Base-by-base conservation (phyloP, 1,140 invertebrate species). In the Cyphomyrmex costatus region DNA sequence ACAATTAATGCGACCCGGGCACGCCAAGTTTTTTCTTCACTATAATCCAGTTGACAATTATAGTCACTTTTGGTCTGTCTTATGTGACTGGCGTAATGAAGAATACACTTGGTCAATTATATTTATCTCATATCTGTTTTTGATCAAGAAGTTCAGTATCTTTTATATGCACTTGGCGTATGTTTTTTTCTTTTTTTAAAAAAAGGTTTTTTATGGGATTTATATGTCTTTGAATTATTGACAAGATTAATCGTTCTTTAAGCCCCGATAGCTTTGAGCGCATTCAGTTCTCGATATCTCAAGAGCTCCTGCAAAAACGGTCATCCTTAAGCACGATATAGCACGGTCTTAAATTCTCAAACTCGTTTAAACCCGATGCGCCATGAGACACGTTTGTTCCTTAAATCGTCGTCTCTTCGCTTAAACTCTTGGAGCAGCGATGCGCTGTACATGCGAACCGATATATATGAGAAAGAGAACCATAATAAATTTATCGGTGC, bases 321-420 rank as follows among this genome's bases (percentile, higher is more conserved):
- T 73, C 79, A 82, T 58, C 30, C 27, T 83, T 73, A 60, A 73
- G 7, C 36, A n/a, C 36, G 27, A 83, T 46, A 73, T 82, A 56
- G 24, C 16, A 19, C 27, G 24, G 42, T 21, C 60, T 65, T 85
- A 85, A 78, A 85, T 85, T 66, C 73, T 65, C 60, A 46, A 46
- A 73, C 60, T 85, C 73, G 58, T 85, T 85, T 36, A 63, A 78
- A 78, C 60, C 24, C 30, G 42, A 78, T 53, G 46, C 49, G 42
- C 58, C 71, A 8, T 36, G 21, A 16, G 30, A 53, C 73, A 78
- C 73, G 73, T 85, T 85, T 78, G 73, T 78, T 85, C 71, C 60
- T 78, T 85, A 78, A 85, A 85, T 85, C 82, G 82, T 78, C 42
- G 73, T 85, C 49, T 56, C 27, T 14, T 46, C 82, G 70, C 16